Percentiles rank a stretch among this genome's conserved stretches.
Evolutionary conservation across 2,797 vertebrate species (phyloP).

Genomic region (Pseudomugil tenellus): DNA sequence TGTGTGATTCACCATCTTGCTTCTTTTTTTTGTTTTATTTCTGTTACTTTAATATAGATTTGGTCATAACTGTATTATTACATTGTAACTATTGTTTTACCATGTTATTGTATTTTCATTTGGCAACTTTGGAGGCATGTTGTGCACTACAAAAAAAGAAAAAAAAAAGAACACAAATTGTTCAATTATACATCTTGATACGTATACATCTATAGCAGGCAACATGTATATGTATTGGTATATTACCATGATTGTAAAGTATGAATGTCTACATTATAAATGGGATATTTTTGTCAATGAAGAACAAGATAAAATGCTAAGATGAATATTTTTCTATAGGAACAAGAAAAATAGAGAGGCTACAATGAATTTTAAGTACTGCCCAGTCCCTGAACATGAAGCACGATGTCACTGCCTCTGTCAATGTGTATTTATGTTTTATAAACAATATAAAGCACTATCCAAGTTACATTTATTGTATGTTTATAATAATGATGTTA

Average conservation of each 20-base stretch:
- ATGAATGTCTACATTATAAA: conserved; percentile 85
- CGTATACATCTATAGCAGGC: conserved; percentile 81
- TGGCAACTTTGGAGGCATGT: conserved; percentile 85
- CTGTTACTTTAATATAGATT: conserved; percentile 62
- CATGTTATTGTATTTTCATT: conserved; percentile 81
- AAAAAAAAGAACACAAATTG: conserved; percentile 32
- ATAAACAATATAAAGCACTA: conserved; percentile 81
- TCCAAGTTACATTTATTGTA: conserved; percentile 78
- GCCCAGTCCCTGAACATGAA: conserved; percentile 79
- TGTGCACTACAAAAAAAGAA: conserved; percentile 82
- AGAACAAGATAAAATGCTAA: conserved; percentile 78
- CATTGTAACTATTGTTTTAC: conserved; percentile 74
- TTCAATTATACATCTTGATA: conserved; percentile 73
- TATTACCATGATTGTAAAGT: conserved; percentile 85
- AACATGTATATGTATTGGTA: conserved; percentile 76
- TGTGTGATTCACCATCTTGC: conserved; percentile 68
- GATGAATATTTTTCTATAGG: conserved; percentile 86
- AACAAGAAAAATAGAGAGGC: conserved; percentile 55
- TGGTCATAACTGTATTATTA: conserved; percentile 77
- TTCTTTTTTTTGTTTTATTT: conserved; percentile 76
- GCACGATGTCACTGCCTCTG: conserved; percentile 83
- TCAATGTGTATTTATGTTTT: conserved; percentile 84
- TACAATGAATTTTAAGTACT: conserved; percentile 71
- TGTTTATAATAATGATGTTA: conserved; percentile 74
- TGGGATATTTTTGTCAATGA: conserved; percentile 86